Evolutionary conservation across 2,113 vertebrate species (phyloP), one percentile per base, ranked within the genome.

Genomic region (Spea bombifrons): DNA sequence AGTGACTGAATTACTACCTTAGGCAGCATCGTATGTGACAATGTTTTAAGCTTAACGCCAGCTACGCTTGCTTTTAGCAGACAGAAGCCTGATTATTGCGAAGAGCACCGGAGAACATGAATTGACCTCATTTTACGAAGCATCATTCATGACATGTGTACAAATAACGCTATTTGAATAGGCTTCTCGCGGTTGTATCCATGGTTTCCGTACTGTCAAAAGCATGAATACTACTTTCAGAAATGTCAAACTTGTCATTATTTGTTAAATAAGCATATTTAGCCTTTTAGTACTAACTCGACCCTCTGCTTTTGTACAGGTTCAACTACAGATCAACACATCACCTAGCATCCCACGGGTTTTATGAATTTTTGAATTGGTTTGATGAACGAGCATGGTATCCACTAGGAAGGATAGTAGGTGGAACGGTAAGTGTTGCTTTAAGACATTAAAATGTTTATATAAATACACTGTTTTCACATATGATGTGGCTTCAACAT

Each of bases 331-430:
- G 97, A 93, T 97, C 97, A 84, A 99, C 97, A 64, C 97, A 99
- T 89, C 96, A 99, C 90, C 97, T 99, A 90, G 94, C 96, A 82
- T 95, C 95, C 81, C 97, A 99, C 85, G 97, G 97, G 81, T 99
- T 99, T 94, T 99, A 98, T 81, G 97, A 99, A 90, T 99, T 99
- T 92, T 95, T 99, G 87, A 99, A 99, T 90, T 99, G 97, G 97
- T 99, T 99, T 86, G 97, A 99, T 79, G 97, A 99, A 89, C 93
- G 97, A 89, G 97, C 97, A 76, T 99, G 97, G 97, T 99, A 99
- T 88, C 97, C 97, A 64, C 85, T 99, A 85, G 97, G 97, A 89
- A 95, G 97, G 90, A 99, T 99, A 84, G 97, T 99, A 69, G 97
- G 97, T 81, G 97, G 97, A 86, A 99, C 97, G 81, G 97, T 99